Percentiles rank a stretch among this genome's conserved stretches.
Evolutionary conservation across 2,888 invertebrate genomes (phyloP).

Genomic region (Tanytarsus gracilentus): DNA sequence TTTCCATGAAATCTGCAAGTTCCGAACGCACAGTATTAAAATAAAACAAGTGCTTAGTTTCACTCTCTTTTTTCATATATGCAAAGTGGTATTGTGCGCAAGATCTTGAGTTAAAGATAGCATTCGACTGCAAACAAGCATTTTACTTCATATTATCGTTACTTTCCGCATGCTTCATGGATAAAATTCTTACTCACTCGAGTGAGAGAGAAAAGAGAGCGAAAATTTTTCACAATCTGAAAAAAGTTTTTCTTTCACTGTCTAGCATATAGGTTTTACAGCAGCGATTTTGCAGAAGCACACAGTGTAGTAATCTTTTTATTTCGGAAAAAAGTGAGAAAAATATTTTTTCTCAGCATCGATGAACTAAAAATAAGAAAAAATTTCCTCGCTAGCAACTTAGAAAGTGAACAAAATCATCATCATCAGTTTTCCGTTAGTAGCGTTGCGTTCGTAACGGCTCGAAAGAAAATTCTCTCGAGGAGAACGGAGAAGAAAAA

Average conservation of each 20-base stretch:
- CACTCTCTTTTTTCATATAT: background rate
- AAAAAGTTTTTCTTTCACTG: background rate
- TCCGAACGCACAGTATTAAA: background rate
- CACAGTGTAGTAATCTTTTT: background rate
- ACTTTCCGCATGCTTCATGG: conserved; percentile 23
- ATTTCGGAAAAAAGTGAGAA: background rate
- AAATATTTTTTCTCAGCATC: background rate
- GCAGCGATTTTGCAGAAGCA: background rate
- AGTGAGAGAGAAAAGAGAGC: conserved; percentile 1
- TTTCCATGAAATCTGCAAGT: too few species aligned
- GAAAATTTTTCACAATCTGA: background rate
- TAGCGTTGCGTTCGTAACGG: conserved; percentile 12
- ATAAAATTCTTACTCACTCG: too few species aligned
- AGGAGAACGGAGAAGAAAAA: conserved; percentile 1
- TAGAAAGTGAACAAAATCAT: background rate
- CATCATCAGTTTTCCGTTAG: conserved; percentile 24
- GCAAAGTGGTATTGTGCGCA: background rate
- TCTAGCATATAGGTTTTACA: background rate
- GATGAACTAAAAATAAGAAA: conserved; percentile 23
- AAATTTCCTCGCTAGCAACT: background rate
- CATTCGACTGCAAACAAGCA: conserved; percentile 3
- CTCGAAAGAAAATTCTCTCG: background rate
- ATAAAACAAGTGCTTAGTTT: background rate
- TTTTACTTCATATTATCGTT: background rate
- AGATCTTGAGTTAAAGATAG: background rate